phyloP scores from a whole-genome alignment of 2,113 vertebrate species.

The Merops nubicus region DNA sequence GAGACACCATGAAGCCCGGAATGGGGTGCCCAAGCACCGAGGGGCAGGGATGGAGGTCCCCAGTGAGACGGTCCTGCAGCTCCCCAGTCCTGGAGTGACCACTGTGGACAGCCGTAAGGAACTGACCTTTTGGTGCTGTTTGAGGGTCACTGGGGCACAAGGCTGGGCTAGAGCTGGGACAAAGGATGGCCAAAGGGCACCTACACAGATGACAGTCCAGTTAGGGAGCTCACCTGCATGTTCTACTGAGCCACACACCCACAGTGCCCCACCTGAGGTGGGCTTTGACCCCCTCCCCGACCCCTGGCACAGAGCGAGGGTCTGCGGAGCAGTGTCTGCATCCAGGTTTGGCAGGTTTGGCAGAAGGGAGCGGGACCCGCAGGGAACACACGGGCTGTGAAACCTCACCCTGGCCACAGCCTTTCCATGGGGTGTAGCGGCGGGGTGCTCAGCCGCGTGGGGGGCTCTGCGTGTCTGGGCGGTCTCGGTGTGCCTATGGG shows the following conservation, averaged over 20 bases:
- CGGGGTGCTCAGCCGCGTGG: neutral
- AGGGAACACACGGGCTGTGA: neutral
- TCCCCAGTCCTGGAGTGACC: neutral
- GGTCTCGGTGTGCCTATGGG: rapidly evolving
- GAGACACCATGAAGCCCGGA: neutral
- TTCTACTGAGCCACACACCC: rapidly evolving
- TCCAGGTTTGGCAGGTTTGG: neutral
- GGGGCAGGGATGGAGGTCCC: neutral
- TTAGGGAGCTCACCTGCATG: neutral
- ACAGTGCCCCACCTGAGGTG: rapidly evolving
- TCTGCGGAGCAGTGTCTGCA: too few species aligned
- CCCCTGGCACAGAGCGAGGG: neutral
- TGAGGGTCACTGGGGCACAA: neutral
- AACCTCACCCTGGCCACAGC: neutral
- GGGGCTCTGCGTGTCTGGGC: rapidly evolving
- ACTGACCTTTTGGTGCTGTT: neutral
- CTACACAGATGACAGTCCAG: neutral
- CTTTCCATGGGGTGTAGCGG: neutral
- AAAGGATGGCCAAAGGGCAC: neutral
- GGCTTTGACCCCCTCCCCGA: neutral
- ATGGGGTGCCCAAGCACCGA: rapidly evolving
- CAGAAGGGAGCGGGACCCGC: rapidly evolving
- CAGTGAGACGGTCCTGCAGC: too few species aligned
- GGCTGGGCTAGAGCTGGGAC: neutral
- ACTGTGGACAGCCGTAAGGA: neutral